These are phyloP conservation scores for Dipus sagitta DNA, from an alignment of 2,797 vertebrate species.

Conservation along the genomic window DNA sequence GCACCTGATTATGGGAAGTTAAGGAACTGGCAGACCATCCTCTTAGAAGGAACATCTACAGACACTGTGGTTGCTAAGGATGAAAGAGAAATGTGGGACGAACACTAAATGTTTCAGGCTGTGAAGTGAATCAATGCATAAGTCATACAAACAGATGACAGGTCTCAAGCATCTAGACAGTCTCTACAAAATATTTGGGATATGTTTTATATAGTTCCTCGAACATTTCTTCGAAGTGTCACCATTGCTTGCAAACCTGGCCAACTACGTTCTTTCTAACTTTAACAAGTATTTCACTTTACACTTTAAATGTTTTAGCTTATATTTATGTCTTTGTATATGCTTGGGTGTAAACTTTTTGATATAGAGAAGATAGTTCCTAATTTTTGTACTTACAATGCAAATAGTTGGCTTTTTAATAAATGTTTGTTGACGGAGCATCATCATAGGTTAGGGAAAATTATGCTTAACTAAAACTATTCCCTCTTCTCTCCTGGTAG, in stretches of 20 bases:
- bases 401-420: not conserved
- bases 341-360: not conserved
- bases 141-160: not conserved
- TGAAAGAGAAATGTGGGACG: not conserved
- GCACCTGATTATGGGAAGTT: not conserved
- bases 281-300: slow-evolving; percentile 35
- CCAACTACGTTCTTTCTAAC: not conserved
- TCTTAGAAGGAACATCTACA: not conserved
- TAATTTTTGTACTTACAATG: not conserved
- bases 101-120: not conserved
- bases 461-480: not conserved
- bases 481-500: slow-evolving; percentile 86
- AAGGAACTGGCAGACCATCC: not conserved
- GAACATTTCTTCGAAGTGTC: not conserved
- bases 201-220: not conserved
- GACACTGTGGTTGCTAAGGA: not conserved
- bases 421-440: not conserved
- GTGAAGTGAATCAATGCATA: not conserved
- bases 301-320: not conserved
- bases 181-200: not conserved
- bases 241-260: not conserved
- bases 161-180: not conserved
- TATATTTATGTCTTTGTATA: not conserved
- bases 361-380: slow-evolving; percentile 2
- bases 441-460: not conserved